Evolutionary conservation across 1,140 invertebrate genomes (phyloP).

Genomic region (Bombus superbus): DNA sequence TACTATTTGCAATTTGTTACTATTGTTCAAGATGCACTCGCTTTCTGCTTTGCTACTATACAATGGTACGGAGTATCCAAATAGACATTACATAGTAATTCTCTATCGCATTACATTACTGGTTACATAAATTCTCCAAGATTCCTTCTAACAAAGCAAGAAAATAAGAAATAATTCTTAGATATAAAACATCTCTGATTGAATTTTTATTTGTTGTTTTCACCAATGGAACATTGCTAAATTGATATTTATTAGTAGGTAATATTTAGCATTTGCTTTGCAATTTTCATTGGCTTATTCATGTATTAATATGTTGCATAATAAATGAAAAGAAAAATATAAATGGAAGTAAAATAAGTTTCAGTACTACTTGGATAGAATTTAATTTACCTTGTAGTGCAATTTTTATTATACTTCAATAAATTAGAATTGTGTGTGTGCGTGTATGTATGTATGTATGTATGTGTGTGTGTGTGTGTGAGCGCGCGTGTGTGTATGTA

Average conservation of each 20-base stretch:
- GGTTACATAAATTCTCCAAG: background rate
- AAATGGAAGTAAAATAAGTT: background rate
- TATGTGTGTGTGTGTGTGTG: too few relatives aligned
- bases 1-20: constrained; percentile 46
- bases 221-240: background rate
- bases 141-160: background rate
- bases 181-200: background rate
- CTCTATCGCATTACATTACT: background rate
- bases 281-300: background rate
- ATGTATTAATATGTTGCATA: background rate
- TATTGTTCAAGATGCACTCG: constrained; percentile 78
- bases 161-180: background rate
- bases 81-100: constrained; percentile 15
- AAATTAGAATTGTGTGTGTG: background rate
- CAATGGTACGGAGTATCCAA: constrained; percentile 74
- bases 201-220: background rate
- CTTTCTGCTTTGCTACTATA: constrained; percentile 79
- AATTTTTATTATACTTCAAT: background rate
- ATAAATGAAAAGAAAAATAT: constrained; percentile 5
- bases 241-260: background rate
- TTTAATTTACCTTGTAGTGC: background rate
- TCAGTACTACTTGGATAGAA: background rate
- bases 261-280: background rate
- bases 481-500: too few relatives aligned
- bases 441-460: too few relatives aligned